These are phyloP conservation scores for Alouatta palliata DNA, from an alignment of 2,113 vertebrate genomes.

Conservation along the genomic window DNA sequence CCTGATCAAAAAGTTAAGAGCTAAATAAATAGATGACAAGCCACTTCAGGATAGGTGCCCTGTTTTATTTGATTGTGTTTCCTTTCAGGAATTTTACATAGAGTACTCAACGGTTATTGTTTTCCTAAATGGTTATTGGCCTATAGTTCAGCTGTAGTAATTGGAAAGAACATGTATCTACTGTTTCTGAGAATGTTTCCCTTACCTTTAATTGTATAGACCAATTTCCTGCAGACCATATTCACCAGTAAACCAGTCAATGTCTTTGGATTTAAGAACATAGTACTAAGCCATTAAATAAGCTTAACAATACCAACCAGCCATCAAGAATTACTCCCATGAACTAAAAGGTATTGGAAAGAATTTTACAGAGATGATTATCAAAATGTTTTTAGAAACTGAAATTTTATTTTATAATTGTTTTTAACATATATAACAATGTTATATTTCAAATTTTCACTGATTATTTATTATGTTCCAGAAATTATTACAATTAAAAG, in stretches of 20 bases:
- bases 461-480: not conserved
- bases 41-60: not conserved
- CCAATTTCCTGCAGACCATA: not conserved
- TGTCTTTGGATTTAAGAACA: not conserved
- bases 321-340: not conserved
- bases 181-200: not conserved
- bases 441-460: not conserved
- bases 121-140: not conserved
- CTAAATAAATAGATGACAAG: not conserved
- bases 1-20: not conserved
- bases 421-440: not conserved
- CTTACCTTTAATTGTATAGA: not conserved
- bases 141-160: not conserved
- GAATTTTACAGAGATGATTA: not conserved
- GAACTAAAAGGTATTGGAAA: not conserved
- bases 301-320: not conserved
- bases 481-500: not conserved
- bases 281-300: not conserved
- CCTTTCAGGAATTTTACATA: not conserved
- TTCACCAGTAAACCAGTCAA: not conserved
- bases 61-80: not conserved
- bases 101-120: not conserved
- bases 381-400: not conserved
- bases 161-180: not conserved
- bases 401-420: not conserved